phyloP scores from a whole-genome alignment of 2,113 vertebrate genomes.

The Psammodynastes pulverulentus region DNA sequence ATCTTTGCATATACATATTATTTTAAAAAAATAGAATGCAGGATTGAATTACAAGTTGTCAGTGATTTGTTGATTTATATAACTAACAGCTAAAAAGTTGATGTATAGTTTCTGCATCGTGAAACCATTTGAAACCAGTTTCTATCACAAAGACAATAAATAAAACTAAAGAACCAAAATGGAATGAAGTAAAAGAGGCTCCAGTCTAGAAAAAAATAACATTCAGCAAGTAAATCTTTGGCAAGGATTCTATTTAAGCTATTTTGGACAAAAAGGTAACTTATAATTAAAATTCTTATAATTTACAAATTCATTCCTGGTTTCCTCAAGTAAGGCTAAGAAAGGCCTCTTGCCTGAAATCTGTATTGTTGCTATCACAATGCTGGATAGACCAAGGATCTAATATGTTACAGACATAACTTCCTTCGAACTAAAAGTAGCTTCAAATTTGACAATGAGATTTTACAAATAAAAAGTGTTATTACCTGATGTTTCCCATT shows the following conservation, averaged over 20 bases:
- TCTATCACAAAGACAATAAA: not conserved
- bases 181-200: not conserved
- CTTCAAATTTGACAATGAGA: not conserved
- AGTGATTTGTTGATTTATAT: not conserved
- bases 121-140: not conserved
- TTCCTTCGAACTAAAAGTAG: not conserved
- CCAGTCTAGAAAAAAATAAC: not conserved
- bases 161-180: not conserved
- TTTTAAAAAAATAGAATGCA: not conserved
- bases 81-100: not conserved
- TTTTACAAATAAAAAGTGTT: not conserved
- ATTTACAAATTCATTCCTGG: not conserved
- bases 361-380: not conserved
- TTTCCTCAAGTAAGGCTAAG: not conserved
- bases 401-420: not conserved
- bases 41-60: not conserved
- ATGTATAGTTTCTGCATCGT: not conserved
- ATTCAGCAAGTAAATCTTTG: not conserved
- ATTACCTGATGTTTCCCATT: not conserved
- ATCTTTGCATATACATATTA: not conserved
- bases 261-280: not conserved
- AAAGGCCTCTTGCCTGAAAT: not conserved
- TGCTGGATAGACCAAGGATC: not conserved
- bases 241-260: not conserved
- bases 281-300: not conserved